Evolutionary conservation across 2,888 invertebrate species (phyloP).

Genomic region (Nomada lathburiana): DNA sequence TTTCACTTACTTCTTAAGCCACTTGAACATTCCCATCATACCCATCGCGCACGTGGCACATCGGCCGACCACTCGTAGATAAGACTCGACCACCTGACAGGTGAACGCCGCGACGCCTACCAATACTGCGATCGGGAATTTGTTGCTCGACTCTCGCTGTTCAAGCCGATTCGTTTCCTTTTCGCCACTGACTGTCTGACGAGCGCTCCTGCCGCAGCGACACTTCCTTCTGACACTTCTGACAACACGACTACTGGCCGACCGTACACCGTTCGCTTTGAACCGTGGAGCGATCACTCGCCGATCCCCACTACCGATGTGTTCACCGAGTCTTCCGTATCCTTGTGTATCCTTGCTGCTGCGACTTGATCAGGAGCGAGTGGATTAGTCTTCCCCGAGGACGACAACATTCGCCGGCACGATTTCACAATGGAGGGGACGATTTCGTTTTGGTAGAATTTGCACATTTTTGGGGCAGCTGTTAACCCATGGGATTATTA

Average conservation of each 20-base stretch:
- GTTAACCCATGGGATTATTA: too few relatives aligned
- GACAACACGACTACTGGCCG: constrained; percentile 34
- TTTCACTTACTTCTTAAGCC: constrained; percentile 79
- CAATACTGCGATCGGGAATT: constrained; percentile 20
- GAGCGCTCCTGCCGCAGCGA: constrained; percentile 35
- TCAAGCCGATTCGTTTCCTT: constrained; percentile 39
- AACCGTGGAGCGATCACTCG: constrained; percentile 1
- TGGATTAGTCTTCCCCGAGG: too few relatives aligned
- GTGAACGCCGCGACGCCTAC: constrained; percentile 27
- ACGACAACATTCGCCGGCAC: too few relatives aligned
- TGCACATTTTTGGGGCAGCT: too few relatives aligned
- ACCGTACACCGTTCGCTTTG: constrained; percentile 13
- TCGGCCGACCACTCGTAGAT: constrained; percentile 38
- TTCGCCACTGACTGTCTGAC: constrained; percentile 43
- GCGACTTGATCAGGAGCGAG: background rate
- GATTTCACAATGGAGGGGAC: too few relatives aligned
- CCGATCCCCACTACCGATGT: constrained; percentile 48
- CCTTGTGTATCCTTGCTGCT: constrained; percentile 3
- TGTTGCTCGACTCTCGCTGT: constrained; percentile 13
- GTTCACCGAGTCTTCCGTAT: constrained; percentile 10
- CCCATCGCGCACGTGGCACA: constrained; percentile 75
- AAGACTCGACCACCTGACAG: constrained; percentile 35
- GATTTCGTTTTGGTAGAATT: too few relatives aligned
- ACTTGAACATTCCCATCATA: constrained; percentile 79
- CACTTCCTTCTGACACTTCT: constrained; percentile 55